Percentiles rank a stretch among this genome's conserved stretches.
phyloP scores from a whole-genome alignment of 2,888 invertebrate genomes.

The Eurytoma adleriae region DNA sequence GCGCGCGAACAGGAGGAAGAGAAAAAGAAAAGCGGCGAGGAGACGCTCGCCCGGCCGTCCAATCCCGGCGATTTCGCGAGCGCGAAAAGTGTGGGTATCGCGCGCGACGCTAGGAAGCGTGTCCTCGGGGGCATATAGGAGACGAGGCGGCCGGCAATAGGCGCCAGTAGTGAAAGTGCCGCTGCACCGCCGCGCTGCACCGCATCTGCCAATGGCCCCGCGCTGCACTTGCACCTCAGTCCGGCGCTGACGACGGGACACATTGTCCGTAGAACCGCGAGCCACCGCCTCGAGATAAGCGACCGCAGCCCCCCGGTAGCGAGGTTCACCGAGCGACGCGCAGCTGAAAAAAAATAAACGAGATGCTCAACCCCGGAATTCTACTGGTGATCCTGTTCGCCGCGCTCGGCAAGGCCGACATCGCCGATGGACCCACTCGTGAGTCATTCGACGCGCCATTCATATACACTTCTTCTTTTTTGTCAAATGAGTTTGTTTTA shows the following conservation, averaged over 20 bases:
- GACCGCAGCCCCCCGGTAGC: background rate
- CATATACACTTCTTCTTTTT: no score
- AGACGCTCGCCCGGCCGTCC: background rate
- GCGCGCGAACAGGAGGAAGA: background rate
- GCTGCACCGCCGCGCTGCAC: slow-evolving; percentile 35
- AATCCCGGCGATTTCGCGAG: background rate
- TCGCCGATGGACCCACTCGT: slow-evolving; percentile 57
- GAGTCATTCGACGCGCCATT: slow-evolving; percentile 44
- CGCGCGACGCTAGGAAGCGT: slow-evolving; percentile 8
- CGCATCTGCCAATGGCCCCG: slow-evolving; percentile 68
- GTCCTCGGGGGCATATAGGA: background rate
- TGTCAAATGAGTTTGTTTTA: no score
- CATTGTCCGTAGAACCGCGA: no score
- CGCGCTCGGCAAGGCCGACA: slow-evolving; percentile 16
- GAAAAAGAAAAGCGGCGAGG: background rate
- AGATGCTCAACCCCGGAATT: background rate
- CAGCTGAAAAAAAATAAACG: no score
- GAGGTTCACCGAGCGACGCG: no score
- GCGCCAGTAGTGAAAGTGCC: slow-evolving; percentile 59
- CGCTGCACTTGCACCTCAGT: slow-evolving; percentile 52
- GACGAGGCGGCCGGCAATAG: background rate
- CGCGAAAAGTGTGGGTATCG: background rate
- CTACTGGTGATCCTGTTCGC: background rate
- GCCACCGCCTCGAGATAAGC: background rate
- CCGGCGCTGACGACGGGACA: background rate